phyloP scores from a whole-genome alignment of 2,797 vertebrate species.

The Perodicticus potto region DNA sequence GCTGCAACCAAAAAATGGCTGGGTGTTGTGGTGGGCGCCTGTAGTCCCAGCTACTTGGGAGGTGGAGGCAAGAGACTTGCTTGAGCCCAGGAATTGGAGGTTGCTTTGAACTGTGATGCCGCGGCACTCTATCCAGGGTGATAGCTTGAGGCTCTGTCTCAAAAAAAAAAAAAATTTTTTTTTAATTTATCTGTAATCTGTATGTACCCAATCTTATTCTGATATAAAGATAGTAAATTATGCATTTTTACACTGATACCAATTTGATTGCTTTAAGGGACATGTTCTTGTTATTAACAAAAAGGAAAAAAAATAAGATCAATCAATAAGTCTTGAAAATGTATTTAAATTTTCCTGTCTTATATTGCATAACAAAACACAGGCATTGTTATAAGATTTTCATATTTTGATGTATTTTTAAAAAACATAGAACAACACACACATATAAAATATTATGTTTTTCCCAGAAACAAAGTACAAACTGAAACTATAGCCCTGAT shows the following conservation, averaged over 20 bases:
- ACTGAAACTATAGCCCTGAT: not conserved
- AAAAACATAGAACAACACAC: not conserved
- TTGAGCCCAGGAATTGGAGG: too few relatives aligned
- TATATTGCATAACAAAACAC: not conserved
- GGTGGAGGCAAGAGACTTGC: too few relatives aligned
- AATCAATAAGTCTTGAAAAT: not conserved
- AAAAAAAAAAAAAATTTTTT: too few relatives aligned
- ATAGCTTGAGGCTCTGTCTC: too few relatives aligned
- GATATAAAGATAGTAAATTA: constrained; percentile 8
- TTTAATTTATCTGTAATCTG: not conserved
- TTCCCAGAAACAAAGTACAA: not conserved
- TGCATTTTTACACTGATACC: not conserved
- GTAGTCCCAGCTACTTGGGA: too few relatives aligned
- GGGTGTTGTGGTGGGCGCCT: too few relatives aligned
- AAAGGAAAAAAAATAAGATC: not conserved
- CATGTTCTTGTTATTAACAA: not conserved
- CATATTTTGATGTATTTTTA: not conserved
- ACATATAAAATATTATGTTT: not conserved
- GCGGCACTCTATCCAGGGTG: too few relatives aligned
- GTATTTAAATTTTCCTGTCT: not conserved
- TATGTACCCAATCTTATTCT: not conserved
- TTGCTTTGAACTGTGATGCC: too few relatives aligned
- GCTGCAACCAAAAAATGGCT: too few relatives aligned
- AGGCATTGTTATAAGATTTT: not conserved
- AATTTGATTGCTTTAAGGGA: not conserved